Percentiles rank a stretch among this genome's conserved stretches.
Evolutionary conservation across 2,888 invertebrate species (phyloP).

Genomic region (Piscicola geometra): DNA sequence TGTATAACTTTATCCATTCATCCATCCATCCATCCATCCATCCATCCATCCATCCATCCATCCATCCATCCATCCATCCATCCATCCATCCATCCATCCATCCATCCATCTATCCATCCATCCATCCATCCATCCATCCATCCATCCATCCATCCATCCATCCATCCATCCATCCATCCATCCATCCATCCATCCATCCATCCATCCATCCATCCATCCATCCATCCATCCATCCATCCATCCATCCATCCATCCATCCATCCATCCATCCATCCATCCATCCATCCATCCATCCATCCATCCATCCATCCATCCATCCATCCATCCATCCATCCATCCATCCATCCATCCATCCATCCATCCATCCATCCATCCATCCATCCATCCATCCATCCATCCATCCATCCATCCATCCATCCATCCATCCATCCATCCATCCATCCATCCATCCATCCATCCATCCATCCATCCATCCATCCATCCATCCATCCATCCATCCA

Average conservation of each 20-base stretch:
- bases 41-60: too few relatives aligned
- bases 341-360: slow-evolving; percentile 23
- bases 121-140: slow-evolving; percentile 27
- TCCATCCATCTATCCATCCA: too few relatives aligned
- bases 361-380: slow-evolving; percentile 15
- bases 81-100: too few relatives aligned
- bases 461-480: slow-evolving; percentile 29
- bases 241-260: slow-evolving; percentile 28
- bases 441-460: slow-evolving; percentile 28
- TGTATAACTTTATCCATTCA: too few relatives aligned
- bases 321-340: slow-evolving; percentile 21
- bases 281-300: slow-evolving; percentile 21
- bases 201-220: slow-evolving; percentile 29
- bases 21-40: too few relatives aligned
- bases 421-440: slow-evolving; percentile 20
- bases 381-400: slow-evolving; percentile 16
- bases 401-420: slow-evolving; percentile 17
- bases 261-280: slow-evolving; percentile 27
- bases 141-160: slow-evolving; percentile 28
- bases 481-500: slow-evolving; percentile 31
- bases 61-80: too few relatives aligned
- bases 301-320: slow-evolving; percentile 21
- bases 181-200: slow-evolving; percentile 30
- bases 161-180: slow-evolving; percentile 29
- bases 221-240: slow-evolving; percentile 26